A percentile compares a stretch with the other conserved stretches of the same genome.
phyloP scores from a whole-genome alignment of 2,888 invertebrate species.

The Electrophaes corylata region DNA sequence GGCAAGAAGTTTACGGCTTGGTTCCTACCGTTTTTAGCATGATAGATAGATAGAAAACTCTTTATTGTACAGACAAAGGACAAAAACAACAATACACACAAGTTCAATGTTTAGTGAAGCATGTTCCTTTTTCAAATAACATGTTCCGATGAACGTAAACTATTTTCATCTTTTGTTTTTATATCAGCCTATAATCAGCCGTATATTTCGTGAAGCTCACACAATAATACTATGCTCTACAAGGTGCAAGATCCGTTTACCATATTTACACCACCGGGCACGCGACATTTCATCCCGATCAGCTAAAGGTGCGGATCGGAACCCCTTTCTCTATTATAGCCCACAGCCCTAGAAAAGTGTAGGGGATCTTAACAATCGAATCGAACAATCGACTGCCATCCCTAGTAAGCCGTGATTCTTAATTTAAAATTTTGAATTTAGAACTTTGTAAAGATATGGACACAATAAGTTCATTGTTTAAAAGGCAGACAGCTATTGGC shows the following conservation, averaged over 20 bases:
- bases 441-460: conserved; percentile 28
- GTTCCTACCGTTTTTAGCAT: too few species aligned
- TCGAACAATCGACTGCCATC: conserved; percentile 46
- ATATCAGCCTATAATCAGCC: conserved; percentile 1
- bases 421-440: conserved; percentile 41
- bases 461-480: conserved; percentile 22
- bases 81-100: too few species aligned
- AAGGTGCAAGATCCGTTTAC: conserved; percentile 46
- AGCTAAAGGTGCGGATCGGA: conserved; percentile 67
- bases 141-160: too few species aligned
- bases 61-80: too few species aligned
- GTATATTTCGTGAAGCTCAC: neutral
- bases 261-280: conserved; percentile 56
- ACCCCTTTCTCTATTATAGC: conserved; percentile 65
- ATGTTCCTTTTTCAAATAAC: too few species aligned
- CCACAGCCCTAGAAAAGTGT: conserved; percentile 51
- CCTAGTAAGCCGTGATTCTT: conserved; percentile 40
- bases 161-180: too few species aligned
- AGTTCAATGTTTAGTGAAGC: too few species aligned
- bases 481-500: conserved; percentile 13
- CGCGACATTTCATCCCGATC: conserved; percentile 65
- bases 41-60: too few species aligned
- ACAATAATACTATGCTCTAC: conserved; percentile 35
- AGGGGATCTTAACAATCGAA: conserved; percentile 60
- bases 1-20: too few species aligned